phyloP scores from a whole-genome alignment of 1,140 invertebrate species.

The Belonocnema kinseyi region DNA sequence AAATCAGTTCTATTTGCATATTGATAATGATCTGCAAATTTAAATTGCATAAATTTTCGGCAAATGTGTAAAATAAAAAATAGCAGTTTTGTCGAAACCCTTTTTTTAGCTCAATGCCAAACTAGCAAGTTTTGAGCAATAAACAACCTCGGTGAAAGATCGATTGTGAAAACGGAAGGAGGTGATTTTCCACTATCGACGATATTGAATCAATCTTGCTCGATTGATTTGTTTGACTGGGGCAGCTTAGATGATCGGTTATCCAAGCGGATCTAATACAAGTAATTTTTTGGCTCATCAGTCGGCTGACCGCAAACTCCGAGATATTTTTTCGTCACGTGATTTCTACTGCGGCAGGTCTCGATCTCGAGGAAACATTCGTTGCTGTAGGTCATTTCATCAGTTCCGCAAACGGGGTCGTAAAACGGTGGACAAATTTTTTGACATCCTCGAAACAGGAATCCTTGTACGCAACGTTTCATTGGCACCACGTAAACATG shows the following conservation, averaged over 20 bases:
- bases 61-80: no score
- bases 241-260: conserved; percentile 51
- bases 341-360: conserved; percentile 87
- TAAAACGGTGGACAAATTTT: conserved; percentile 89
- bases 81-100: no score
- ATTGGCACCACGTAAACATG: conserved; percentile 92
- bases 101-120: no score
- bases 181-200: conserved; percentile 6
- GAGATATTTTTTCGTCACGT: conserved; percentile 80
- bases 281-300: conserved; percentile 82
- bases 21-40: no score
- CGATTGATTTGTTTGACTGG: conserved; percentile 31
- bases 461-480: conserved; percentile 87
- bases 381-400: conserved; percentile 93
- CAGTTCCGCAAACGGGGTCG: conserved; percentile 92
- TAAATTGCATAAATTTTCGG: no score
- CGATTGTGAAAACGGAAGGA: not conserved
- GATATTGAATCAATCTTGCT: conserved; percentile 30
- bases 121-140: not conserved
- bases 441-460: conserved; percentile 90
- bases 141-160: conserved; percentile 8
- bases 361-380: conserved; percentile 94
- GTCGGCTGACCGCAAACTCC: conserved; percentile 83
- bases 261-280: conserved; percentile 74
- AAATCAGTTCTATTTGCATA: no score